Percentiles rank a stretch among this genome's conserved stretches.
phyloP scores from a whole-genome alignment of 2,797 vertebrate species.

The Platyrinchus mystaceus region DNA sequence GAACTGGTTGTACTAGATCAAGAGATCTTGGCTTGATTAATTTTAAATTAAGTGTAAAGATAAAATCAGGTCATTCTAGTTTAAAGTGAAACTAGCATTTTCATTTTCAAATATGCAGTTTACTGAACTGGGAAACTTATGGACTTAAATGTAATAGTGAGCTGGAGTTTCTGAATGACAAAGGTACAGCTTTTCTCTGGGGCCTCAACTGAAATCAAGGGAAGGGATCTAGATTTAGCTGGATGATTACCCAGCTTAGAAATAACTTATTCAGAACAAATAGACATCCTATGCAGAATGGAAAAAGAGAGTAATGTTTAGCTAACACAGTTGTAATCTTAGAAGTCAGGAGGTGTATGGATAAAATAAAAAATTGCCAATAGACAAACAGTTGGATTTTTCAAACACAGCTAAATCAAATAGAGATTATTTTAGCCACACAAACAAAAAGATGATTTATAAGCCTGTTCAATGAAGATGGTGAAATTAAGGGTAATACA shows the following conservation, averaged over 20 bases:
- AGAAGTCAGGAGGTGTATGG: not conserved
- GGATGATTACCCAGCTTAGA: not conserved
- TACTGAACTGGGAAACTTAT: not conserved
- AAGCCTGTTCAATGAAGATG: not conserved
- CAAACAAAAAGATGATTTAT: slow-evolving; percentile 42
- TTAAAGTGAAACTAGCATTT: not conserved
- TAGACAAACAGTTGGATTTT: slow-evolving; percentile 8
- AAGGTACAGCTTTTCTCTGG: not conserved
- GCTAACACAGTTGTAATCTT: not conserved
- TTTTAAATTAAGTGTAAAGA: not conserved
- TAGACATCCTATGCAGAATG: not conserved
- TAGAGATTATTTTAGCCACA: slow-evolving; percentile 1
- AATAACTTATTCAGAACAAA: not conserved
- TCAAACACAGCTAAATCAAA: slow-evolving; percentile 38
- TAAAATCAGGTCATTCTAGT: not conserved
- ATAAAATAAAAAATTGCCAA: slow-evolving; percentile 30
- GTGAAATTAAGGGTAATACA: slow-evolving; percentile 20
- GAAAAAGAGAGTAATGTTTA: slow-evolving; percentile 40
- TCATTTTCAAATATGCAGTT: not conserved
- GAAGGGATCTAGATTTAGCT: not conserved
- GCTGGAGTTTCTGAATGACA: not conserved
- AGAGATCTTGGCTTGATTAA: not conserved
- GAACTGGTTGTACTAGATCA: not conserved
- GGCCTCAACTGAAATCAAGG: not conserved
- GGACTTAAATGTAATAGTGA: not conserved